Percentiles rank a stretch among this genome's conserved stretches.
Evolutionary conservation across 2,113 vertebrate species (phyloP).

Genomic region (Canis aureus): DNA sequence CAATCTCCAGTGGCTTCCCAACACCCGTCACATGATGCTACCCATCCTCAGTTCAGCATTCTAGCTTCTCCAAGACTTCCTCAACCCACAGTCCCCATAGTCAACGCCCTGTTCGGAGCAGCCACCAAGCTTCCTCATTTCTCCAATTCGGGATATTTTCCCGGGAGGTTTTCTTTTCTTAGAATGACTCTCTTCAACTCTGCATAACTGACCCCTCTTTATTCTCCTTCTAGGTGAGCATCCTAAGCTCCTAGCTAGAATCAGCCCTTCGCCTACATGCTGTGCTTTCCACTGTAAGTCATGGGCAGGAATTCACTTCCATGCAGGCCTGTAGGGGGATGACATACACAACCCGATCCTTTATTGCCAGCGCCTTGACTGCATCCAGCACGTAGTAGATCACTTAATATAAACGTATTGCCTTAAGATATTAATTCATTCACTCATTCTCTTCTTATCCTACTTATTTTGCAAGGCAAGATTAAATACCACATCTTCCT

Average conservation of each 20-base stretch:
- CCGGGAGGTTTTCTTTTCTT: not conserved
- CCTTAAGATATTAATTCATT: not conserved
- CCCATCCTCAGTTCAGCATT: not conserved
- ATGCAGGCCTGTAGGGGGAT: not conserved
- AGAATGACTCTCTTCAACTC: not conserved
- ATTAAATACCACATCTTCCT: not conserved
- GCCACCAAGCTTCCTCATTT: not conserved
- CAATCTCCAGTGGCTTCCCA: not conserved
- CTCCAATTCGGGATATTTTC: not conserved
- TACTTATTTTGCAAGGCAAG: not conserved
- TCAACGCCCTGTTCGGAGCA: not conserved
- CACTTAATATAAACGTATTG: not conserved
- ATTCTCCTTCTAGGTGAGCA: not conserved
- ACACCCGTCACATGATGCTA: accelerated
- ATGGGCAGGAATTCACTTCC: not conserved
- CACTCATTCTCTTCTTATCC: not conserved
- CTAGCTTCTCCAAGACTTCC: no score
- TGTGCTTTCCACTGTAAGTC: not conserved
- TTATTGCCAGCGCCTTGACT: not conserved
- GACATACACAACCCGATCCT: not conserved
- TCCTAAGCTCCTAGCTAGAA: not conserved
- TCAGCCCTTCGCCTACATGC: not conserved
- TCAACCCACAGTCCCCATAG: not conserved
- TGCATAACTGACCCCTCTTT: not conserved
- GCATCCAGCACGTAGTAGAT: accelerated